Conservation (phyloP, 2,888 invertebrate genomes). For the Apomyelois bistriatella region DNA sequence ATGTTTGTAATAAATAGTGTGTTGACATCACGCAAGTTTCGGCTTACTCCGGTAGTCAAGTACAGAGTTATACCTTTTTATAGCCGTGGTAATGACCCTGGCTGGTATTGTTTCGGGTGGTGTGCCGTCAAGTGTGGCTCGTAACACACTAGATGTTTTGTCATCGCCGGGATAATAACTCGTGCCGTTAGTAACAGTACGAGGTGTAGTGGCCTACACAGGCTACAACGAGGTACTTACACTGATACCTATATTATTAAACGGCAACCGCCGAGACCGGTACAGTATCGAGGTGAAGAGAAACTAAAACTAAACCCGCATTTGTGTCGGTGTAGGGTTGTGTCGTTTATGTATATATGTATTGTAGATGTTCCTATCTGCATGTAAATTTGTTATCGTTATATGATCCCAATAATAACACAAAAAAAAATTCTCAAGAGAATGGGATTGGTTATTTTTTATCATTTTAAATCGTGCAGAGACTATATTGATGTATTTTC, state of each 20-base stretch:
- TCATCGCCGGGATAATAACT: slow-evolving; percentile 56
- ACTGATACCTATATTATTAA: slow-evolving; percentile 52
- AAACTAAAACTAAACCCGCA: slow-evolving; percentile 35
- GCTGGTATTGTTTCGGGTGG: slow-evolving; percentile 10
- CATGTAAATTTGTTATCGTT: no score
- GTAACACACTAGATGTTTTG: slow-evolving; percentile 38
- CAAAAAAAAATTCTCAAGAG: no score
- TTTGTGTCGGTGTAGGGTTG: not conserved
- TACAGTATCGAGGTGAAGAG: slow-evolving; percentile 54
- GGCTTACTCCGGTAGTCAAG: not conserved
- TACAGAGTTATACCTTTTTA: not conserved
- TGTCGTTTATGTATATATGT: not conserved
- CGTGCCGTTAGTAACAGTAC: slow-evolving; percentile 65
- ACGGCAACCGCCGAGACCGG: slow-evolving; percentile 41
- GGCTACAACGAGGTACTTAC: slow-evolving; percentile 37
- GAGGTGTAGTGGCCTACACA: slow-evolving; percentile 47
- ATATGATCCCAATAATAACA: no score
- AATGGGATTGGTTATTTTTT: no score
- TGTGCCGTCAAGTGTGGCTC: slow-evolving; percentile 20
- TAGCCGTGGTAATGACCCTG: not conserved
- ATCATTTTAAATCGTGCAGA: no score
- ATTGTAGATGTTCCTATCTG: not conserved
- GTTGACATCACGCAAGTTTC: slow-evolving; percentile 7
- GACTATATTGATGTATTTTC: no score
- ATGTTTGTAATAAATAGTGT: slow-evolving; percentile 1